Evolutionary conservation across 2,888 invertebrate species (phyloP).

Genomic region (Drosophila flavopinicola): DNA sequence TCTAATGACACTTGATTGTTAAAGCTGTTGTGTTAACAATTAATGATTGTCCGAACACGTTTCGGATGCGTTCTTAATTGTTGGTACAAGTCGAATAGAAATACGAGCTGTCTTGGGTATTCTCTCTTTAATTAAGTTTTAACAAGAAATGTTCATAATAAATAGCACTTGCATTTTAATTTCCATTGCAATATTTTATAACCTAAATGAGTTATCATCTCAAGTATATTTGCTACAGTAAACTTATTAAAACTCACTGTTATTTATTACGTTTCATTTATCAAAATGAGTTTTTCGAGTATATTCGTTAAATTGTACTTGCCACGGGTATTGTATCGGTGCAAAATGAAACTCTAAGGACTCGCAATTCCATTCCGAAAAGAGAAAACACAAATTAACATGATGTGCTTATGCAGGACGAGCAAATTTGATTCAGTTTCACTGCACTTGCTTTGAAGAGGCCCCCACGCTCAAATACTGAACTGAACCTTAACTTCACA

Average conservation of each 20-base stretch:
- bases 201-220: background rate
- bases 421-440: slow-evolving; percentile 42
- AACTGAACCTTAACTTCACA: slow-evolving; percentile 13
- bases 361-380: background rate
- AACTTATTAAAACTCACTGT: background rate
- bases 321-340: background rate
- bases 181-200: background rate
- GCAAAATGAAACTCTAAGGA: slow-evolving; percentile 11
- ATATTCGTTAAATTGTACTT: background rate
- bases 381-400: slow-evolving; percentile 19
- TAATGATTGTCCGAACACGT: background rate
- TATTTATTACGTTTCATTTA: background rate
- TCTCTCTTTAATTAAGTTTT: too few relatives aligned
- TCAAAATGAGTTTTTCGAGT: background rate
- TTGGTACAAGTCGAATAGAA: background rate
- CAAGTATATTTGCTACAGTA: background rate
- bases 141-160: too few relatives aligned
- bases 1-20: slow-evolving; percentile 11
- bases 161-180: background rate
- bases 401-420: slow-evolving; percentile 26
- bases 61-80: slow-evolving; percentile 11
- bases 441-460: slow-evolving; percentile 14
- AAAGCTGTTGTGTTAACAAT: slow-evolving; percentile 13
- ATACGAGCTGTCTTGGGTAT: too few relatives aligned
- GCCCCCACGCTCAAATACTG: background rate